These are phyloP conservation scores for Drosophila acutilabella DNA, from an alignment of 2,888 invertebrate species.

Conservation along the genomic window DNA sequence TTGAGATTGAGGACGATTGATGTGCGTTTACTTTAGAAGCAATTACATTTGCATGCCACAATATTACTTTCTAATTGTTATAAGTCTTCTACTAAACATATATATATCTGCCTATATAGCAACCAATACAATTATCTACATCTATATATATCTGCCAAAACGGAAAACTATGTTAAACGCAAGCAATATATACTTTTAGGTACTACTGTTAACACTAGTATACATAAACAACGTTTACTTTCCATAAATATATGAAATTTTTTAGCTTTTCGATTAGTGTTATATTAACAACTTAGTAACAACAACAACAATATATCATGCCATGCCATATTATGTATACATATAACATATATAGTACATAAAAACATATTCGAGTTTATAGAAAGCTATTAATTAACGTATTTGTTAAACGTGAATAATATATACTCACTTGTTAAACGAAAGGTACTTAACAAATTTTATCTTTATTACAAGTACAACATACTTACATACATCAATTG, in stretches of 20 bases:
- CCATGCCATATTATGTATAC: conserved; percentile 72
- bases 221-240: conserved; percentile 12
- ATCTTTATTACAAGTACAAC: conserved; percentile 72
- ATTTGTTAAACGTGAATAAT: conserved; percentile 53
- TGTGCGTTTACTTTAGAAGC: conserved; percentile 72
- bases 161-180: conserved; percentile 42
- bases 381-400: conserved; percentile 29
- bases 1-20: conserved; percentile 1
- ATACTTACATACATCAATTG: conserved; percentile 17
- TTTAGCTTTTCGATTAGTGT: conserved; percentile 66
- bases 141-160: conserved; percentile 37
- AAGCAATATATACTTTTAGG: conserved; percentile 65
- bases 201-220: conserved; percentile 32
- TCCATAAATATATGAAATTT: conserved; percentile 43
- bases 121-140: conserved; percentile 46
- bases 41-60: conserved; percentile 67
- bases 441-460: conserved; percentile 76
- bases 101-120: conserved; percentile 41
- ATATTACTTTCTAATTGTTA: conserved; percentile 70
- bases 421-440: conserved; percentile 71
- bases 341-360: conserved; percentile 29
- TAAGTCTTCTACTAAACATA: conserved; percentile 60
- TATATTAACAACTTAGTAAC: conserved; percentile 24
- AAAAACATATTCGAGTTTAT: conserved; percentile 44
- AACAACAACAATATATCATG: conserved; percentile 57